phyloP scores from a whole-genome alignment of 1,140 invertebrate species.

The Tetramorium parvispinum region DNA sequence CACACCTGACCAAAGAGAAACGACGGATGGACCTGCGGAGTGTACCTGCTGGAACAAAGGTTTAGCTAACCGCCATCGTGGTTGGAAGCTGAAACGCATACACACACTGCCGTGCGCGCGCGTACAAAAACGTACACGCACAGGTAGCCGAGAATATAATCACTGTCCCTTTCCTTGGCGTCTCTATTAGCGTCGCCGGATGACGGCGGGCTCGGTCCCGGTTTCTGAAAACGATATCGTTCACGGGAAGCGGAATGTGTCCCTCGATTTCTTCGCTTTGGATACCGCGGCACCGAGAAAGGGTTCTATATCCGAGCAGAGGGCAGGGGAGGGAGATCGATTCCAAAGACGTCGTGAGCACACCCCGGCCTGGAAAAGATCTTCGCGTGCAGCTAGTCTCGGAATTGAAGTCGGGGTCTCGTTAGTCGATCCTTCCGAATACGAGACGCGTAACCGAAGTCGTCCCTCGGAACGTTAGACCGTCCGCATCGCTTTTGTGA shows the following conservation, averaged over 20 bases:
- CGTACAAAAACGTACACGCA: not conserved
- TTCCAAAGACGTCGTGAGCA: constrained; percentile 26
- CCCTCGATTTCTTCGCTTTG: constrained; percentile 13
- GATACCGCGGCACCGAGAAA: not conserved
- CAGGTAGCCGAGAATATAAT: constrained; percentile 20
- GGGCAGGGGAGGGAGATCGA: not conserved
- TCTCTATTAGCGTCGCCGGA: constrained; percentile 42
- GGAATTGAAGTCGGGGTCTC: constrained; percentile 28
- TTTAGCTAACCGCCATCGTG: not conserved
- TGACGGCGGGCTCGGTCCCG: not conserved
- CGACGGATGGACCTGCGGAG: not conserved
- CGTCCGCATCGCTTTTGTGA: constrained; percentile 13
- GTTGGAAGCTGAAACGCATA: constrained; percentile 50
- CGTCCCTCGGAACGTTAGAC: constrained; percentile 4
- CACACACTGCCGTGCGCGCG: not conserved
- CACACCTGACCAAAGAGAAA: constrained; percentile 69
- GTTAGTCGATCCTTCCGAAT: constrained; percentile 27
- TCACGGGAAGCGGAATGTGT: constrained; percentile 19
- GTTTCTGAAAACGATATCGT: constrained; percentile 50
- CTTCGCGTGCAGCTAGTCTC: constrained; percentile 19
- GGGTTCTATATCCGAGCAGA: constrained; percentile 7
- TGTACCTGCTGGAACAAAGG: constrained; percentile 56
- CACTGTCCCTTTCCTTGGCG: constrained; percentile 26
- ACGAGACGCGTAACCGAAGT: constrained; percentile 32
- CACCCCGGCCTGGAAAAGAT: constrained; percentile 26